A percentile compares a stretch with the other conserved stretches of the same genome.
Conservation (phyloP, 2,113 vertebrate genomes). For the Halcyon senegalensis region DNA sequence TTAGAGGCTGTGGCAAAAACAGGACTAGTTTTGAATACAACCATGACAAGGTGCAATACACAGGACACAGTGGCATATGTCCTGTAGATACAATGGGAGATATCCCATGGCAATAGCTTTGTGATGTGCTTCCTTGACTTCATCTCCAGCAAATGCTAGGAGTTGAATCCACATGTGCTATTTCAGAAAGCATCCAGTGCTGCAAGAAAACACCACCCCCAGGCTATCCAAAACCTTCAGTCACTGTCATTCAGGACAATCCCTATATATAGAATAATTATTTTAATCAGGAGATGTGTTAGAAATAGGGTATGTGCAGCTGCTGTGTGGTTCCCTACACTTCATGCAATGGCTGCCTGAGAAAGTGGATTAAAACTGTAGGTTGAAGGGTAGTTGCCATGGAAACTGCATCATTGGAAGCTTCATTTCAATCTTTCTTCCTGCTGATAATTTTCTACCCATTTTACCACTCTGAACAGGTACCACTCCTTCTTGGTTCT, state of each 20-base stretch:
- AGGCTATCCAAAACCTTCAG: constrained; percentile 25
- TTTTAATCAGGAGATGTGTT: constrained; percentile 43
- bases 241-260: constrained; percentile 4
- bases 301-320: constrained; percentile 53
- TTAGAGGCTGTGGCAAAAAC: not conserved
- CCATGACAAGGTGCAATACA: not conserved
- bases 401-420: constrained; percentile 30
- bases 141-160: not conserved
- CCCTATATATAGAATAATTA: constrained; percentile 24
- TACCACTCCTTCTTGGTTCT: not conserved
- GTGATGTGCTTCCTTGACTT: not conserved
- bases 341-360: constrained; percentile 44
- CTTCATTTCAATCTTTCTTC: constrained; percentile 25
- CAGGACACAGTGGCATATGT: not conserved
- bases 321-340: constrained; percentile 37
- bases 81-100: not conserved
- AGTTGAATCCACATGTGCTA: not conserved
- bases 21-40: not conserved
- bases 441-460: constrained; percentile 6
- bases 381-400: constrained; percentile 57
- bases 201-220: not conserved
- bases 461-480: not conserved
- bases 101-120: not conserved
- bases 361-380: constrained; percentile 43
- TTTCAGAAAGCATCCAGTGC: not conserved